A percentile compares a stretch with the other conserved stretches of the same genome.
These are phyloP conservation scores for Lasioglossum malachurum DNA, from an alignment of 2,888 invertebrate genomes.

Conservation along the genomic window DNA sequence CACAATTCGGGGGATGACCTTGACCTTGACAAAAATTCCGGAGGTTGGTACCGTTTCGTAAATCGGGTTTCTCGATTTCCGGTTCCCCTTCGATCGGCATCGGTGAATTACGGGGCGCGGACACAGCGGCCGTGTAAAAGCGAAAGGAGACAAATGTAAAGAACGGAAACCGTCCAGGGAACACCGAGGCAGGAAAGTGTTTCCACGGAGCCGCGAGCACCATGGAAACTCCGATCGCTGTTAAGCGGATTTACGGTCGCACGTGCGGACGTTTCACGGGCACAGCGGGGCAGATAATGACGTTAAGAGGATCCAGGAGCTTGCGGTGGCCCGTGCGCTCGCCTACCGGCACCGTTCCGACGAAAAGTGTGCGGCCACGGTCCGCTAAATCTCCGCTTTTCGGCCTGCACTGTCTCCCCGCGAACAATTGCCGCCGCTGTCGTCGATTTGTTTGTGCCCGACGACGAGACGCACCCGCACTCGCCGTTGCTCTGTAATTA, in stretches of 20 bases:
- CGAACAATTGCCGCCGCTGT: background rate
- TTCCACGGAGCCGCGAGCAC: slow-evolving; percentile 45
- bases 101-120: background rate
- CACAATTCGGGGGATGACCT: too few species aligned
- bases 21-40: background rate
- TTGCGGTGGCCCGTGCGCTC: slow-evolving; percentile 44
- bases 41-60: background rate
- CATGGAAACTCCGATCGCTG: slow-evolving; percentile 61
- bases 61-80: background rate
- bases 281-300: slow-evolving; percentile 66
- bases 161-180: background rate
- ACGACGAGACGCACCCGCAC: background rate
- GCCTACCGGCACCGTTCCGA: slow-evolving; percentile 29
- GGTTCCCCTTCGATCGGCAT: background rate
- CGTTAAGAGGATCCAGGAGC: slow-evolving; percentile 69
- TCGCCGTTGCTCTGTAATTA: background rate
- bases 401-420: background rate
- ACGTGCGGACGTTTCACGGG: slow-evolving; percentile 65
- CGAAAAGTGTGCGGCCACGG: slow-evolving; percentile 34
- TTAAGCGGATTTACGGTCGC: slow-evolving; percentile 72
- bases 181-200: slow-evolving; percentile 53
- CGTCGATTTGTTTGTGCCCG: slow-evolving; percentile 1
- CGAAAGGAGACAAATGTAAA: slow-evolving; percentile 13
- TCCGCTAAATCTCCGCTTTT: slow-evolving; percentile 23
- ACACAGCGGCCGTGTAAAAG: background rate